Conservation (phyloP, 2,888 invertebrate genomes). For the Rosalia funebris region DNA sequence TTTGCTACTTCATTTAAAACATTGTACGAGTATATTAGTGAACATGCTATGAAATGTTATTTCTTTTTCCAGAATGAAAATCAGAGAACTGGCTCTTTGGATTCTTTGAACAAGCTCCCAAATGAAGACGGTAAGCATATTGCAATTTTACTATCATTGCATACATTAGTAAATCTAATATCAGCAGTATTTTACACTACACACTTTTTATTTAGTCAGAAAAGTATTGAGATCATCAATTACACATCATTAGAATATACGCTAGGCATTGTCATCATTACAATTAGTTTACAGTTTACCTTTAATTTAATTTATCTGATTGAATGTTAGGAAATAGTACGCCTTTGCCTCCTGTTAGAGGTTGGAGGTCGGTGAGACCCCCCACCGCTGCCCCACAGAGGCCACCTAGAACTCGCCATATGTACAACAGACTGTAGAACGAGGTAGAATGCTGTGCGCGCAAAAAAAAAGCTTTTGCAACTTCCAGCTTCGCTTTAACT, state of each 20-base stretch:
- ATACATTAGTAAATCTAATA: too few species aligned
- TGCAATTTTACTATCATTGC: background rate
- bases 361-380: conserved; percentile 70
- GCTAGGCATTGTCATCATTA: too few species aligned
- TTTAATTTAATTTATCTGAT: conserved; percentile 17
- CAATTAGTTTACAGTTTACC: background rate
- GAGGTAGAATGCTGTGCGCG: conserved; percentile 51
- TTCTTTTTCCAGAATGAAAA: conserved; percentile 57
- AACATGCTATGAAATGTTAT: too few species aligned
- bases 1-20: too few species aligned
- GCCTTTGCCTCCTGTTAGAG: conserved; percentile 59
- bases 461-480: conserved; percentile 7
- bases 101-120: conserved; percentile 59
- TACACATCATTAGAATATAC: too few species aligned
- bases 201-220: too few species aligned
- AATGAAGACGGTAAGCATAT: conserved; percentile 59
- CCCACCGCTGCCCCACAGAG: conserved; percentile 67
- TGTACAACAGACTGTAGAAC: conserved; percentile 59
- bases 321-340: conserved; percentile 53
- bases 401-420: conserved; percentile 69
- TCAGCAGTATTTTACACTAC: too few species aligned
- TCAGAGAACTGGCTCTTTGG: conserved; percentile 59
- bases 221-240: too few species aligned
- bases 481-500: conserved; percentile 23
- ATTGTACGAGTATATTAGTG: too few species aligned